Base-by-base conservation (phyloP, 2,888 invertebrate species). In the Crepidodera aurea region DNA sequence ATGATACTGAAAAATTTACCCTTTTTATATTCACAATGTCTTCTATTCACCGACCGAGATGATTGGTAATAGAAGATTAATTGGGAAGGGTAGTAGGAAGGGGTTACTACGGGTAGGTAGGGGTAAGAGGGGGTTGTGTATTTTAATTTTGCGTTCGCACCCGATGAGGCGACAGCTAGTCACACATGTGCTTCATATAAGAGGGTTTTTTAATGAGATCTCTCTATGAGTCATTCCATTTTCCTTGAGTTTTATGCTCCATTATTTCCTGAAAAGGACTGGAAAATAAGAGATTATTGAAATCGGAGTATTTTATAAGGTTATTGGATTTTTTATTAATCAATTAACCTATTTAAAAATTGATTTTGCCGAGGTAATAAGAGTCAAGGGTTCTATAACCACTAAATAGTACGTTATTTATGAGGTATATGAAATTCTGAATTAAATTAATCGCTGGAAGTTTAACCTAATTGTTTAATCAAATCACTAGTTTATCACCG, bases 201-300 rank as follows among this genome's bases (percentile, higher is more conserved):
- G 67, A 69, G 70, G 70, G 63, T 70, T 70, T 70, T n/a, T 69
- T 70, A 70, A 70, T 69, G 70, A 70, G 69, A 66, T 67, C 65
- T 61, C 62, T 56, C 37, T 44, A 50, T 57, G 57, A 48, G 16
- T 56, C 56, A 57, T 37, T 37, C 56, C 7, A 16, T 13, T 13
- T 64, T 68, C 68, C 67, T 65, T 57, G 59, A 58, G 67, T 68
- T 70, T 70, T 67, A 68, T 66, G 68, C 66, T 69, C 69, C 65
- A 69, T 57, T 64, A 60, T 61, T 58, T 53, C 27, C 29, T 34
- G 42, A 51, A 37, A 32, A 44, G 5, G 22, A n/a, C n/a, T 42
- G n/a, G 27, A 27, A 16, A 12, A 25, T 13, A 2, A 25, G 7
- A 29, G 4, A 10, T 29, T 5, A 29, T 2, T 34, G 34, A 2